A percentile compares a stretch with the other conserved stretches of the same genome.
phyloP scores from a whole-genome alignment of 2,888 invertebrate genomes.

The Drosophila dives region DNA sequence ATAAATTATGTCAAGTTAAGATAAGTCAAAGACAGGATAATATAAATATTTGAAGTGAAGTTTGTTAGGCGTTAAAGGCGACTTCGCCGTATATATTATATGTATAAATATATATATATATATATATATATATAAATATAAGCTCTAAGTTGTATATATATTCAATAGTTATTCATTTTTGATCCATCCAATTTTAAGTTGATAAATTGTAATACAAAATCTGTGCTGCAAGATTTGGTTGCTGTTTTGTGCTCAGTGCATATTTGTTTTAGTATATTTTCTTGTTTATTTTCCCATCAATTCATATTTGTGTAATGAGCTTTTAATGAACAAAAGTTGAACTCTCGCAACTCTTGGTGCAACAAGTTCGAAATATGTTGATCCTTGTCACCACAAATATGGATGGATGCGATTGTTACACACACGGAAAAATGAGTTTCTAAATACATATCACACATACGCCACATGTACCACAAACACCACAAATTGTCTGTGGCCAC shows the following conservation, averaged over 20 bases:
- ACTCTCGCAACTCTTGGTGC: slow-evolving; percentile 35
- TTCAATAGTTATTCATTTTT: not conserved
- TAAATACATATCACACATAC: slow-evolving; percentile 33
- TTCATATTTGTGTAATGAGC: slow-evolving; percentile 22
- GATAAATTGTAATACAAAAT: not conserved
- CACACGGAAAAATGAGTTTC: slow-evolving; percentile 24
- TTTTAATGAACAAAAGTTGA: slow-evolving; percentile 41
- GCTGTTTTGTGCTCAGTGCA: not conserved
- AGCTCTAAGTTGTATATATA: not conserved
- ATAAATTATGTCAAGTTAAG: not conserved
- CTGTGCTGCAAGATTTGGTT: not conserved
- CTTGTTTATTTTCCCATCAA: not conserved
- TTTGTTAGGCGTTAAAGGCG: not conserved
- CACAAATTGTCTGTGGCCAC: slow-evolving; percentile 47
- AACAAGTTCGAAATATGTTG: slow-evolving; percentile 52
- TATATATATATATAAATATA: not conserved
- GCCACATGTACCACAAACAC: slow-evolving; percentile 30
- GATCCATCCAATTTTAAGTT: not conserved
- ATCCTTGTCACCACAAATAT: slow-evolving; percentile 28
- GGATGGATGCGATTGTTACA: slow-evolving; percentile 1
- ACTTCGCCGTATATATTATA: not conserved
- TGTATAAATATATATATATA: not conserved
- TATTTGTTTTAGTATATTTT: not conserved
- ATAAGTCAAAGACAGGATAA: not conserved
- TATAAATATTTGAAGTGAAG: not conserved